phyloP scores from a whole-genome alignment of 2,888 invertebrate species.

The Omphaloscelis lunosa region DNA sequence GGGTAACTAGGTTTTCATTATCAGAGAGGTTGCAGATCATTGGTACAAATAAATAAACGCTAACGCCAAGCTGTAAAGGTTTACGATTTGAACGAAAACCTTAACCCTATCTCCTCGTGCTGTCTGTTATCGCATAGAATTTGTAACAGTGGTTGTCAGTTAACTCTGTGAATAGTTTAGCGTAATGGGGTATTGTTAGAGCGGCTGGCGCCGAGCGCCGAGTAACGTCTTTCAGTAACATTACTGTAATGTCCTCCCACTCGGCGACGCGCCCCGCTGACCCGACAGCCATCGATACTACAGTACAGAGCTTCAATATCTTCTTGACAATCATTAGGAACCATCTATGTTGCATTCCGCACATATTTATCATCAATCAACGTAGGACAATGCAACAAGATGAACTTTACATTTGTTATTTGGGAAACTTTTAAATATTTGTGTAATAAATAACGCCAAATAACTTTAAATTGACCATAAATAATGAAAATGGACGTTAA shows the following conservation, averaged over 20 bases:
- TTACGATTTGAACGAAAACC: constrained; percentile 37
- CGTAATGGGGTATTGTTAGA: constrained; percentile 79
- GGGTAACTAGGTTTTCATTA: background rate
- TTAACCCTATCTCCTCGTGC: constrained; percentile 15
- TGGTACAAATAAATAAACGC: background rate
- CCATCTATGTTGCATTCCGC: constrained; percentile 43
- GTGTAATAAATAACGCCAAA: constrained; percentile 47
- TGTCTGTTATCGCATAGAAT: constrained; percentile 45
- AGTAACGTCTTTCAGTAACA: constrained; percentile 72
- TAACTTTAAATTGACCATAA: constrained; percentile 71
- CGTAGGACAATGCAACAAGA: constrained; percentile 27
- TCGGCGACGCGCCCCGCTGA: constrained; percentile 69
- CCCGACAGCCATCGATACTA: constrained; percentile 65
- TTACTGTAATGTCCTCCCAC: constrained; percentile 77
- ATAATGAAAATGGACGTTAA: constrained; percentile 77
- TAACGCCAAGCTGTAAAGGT: background rate
- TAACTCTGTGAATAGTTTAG: constrained; percentile 71
- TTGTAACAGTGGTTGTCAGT: constrained; percentile 60
- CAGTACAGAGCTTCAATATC: constrained; percentile 40
- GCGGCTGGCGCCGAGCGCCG: constrained; percentile 70
- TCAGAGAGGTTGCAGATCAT: background rate
- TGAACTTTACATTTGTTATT: constrained; percentile 27
- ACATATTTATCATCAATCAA: constrained; percentile 58
- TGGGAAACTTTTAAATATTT: constrained; percentile 24
- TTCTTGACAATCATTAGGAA: constrained; percentile 53